Conservation (phyloP, 35 echinoderm and acorn worm genomes). For the Ophiothrix spiculata region DNA sequence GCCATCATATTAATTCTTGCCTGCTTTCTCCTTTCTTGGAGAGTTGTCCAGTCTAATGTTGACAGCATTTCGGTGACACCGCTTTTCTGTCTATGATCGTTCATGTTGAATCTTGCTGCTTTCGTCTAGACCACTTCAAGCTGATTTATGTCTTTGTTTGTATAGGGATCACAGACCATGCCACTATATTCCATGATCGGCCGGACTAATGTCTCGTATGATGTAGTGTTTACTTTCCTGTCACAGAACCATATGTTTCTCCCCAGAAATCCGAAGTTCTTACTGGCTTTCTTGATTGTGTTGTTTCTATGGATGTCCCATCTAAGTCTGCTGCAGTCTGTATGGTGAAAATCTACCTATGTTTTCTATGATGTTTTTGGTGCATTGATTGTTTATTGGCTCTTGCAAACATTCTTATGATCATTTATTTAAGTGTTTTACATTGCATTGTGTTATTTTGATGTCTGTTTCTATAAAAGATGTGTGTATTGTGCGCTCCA, state of each 20-base stretch:
- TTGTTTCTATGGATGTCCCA: background rate
- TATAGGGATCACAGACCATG: conserved; percentile 26
- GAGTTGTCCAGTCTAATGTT: conserved; percentile 1
- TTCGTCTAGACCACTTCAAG: conserved; percentile 21
- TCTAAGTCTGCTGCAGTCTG: too few relatives aligned
- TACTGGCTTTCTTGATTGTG: conserved; percentile 20
- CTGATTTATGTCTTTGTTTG: background rate
- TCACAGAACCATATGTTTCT: conserved; percentile 13
- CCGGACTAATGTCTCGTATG: conserved; percentile 30
- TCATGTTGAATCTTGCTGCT: conserved; percentile 4
- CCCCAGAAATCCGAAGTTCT: conserved; percentile 25
- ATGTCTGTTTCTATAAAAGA: too few relatives aligned
- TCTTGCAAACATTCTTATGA: too few relatives aligned
- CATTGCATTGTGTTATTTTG: too few relatives aligned
- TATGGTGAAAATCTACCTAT: too few relatives aligned
- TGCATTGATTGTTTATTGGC: too few relatives aligned
- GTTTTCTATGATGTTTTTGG: too few relatives aligned
- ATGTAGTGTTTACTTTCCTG: background rate
- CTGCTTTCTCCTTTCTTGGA: background rate
- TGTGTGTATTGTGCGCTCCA: too few relatives aligned
- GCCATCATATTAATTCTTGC: too few relatives aligned
- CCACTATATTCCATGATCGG: conserved; percentile 25
- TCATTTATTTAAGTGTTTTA: too few relatives aligned
- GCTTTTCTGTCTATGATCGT: background rate
- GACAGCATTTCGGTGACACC: too few relatives aligned